phyloP scores from a whole-genome alignment of 2,113 vertebrate species.

The Procavia capensis region DNA sequence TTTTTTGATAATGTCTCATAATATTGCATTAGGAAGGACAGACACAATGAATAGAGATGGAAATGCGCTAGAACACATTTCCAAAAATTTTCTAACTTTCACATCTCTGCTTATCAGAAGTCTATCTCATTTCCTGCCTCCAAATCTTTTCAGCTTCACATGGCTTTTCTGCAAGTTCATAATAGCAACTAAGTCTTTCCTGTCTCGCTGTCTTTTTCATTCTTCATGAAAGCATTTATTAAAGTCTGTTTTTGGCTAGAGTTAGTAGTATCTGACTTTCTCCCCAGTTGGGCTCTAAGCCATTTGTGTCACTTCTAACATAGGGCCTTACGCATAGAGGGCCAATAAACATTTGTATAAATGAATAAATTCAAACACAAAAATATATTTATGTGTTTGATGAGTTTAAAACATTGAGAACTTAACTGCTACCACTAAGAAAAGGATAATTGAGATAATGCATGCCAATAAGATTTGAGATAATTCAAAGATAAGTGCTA shows the following conservation, averaged over 20 bases:
- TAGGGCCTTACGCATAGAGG: background rate
- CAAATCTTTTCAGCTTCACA: background rate
- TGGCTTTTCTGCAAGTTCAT: background rate
- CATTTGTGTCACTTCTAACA: slow-evolving; percentile 2
- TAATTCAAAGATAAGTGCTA: background rate
- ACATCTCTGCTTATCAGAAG: background rate
- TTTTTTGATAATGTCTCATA: background rate
- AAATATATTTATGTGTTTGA: background rate
- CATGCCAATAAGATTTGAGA: background rate
- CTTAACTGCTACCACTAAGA: background rate
- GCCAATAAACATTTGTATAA: background rate
- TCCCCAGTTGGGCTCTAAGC: background rate
- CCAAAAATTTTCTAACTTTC: background rate
- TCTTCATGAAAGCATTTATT: background rate
- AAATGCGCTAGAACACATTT: background rate
- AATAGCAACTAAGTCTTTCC: slow-evolving; percentile 2
- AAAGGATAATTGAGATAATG: background rate
- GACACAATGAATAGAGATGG: background rate
- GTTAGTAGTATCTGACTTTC: background rate
- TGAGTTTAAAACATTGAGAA: background rate
- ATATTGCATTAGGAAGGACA: background rate
- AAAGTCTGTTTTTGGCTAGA: slow-evolving; percentile 17
- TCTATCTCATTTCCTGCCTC: background rate
- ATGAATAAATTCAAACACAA: background rate
- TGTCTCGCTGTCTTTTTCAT: background rate